phyloP scores from a whole-genome alignment of 2,888 invertebrate genomes.

The Aphidius colemani region DNA sequence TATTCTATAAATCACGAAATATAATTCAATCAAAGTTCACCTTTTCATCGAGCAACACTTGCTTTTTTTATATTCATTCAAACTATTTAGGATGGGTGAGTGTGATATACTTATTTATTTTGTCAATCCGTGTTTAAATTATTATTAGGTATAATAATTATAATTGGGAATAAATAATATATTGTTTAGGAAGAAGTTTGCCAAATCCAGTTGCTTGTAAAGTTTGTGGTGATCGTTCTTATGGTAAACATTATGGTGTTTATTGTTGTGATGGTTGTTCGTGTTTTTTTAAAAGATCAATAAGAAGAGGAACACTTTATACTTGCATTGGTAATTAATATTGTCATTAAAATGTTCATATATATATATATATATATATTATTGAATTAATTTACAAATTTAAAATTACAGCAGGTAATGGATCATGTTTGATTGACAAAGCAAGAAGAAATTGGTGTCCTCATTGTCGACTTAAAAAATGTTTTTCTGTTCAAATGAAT shows the following conservation, averaged over 20 bases:
- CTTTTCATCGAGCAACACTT: not conserved
- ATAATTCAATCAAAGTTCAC: slow-evolving; percentile 1
- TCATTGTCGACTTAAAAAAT: slow-evolving; percentile 78
- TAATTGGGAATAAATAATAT: slow-evolving; percentile 1
- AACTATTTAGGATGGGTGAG: no score
- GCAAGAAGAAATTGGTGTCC: slow-evolving; percentile 87
- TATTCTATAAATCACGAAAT: no score
- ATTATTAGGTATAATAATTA: no score
- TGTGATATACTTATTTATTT: no score
- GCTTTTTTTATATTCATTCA: no score
- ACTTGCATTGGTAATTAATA: slow-evolving; percentile 71
- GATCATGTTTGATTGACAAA: slow-evolving; percentile 78
- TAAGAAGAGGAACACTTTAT: slow-evolving; percentile 74
- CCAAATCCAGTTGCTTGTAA: slow-evolving; percentile 72
- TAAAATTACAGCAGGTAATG: slow-evolving; percentile 68
- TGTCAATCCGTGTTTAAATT: no score
- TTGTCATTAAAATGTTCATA: slow-evolving; percentile 5
- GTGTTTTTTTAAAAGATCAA: slow-evolving; percentile 86
- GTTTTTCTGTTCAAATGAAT: slow-evolving; percentile 80
- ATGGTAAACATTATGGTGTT: slow-evolving; percentile 84
- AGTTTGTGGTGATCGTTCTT: slow-evolving; percentile 83
- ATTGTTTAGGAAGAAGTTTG: slow-evolving; percentile 63
- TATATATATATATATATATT: no score
- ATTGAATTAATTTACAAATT: no score
- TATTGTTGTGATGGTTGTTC: slow-evolving; percentile 88